phyloP scores from a whole-genome alignment of 1,140 invertebrate species.

The Drosophila ananassae region DNA sequence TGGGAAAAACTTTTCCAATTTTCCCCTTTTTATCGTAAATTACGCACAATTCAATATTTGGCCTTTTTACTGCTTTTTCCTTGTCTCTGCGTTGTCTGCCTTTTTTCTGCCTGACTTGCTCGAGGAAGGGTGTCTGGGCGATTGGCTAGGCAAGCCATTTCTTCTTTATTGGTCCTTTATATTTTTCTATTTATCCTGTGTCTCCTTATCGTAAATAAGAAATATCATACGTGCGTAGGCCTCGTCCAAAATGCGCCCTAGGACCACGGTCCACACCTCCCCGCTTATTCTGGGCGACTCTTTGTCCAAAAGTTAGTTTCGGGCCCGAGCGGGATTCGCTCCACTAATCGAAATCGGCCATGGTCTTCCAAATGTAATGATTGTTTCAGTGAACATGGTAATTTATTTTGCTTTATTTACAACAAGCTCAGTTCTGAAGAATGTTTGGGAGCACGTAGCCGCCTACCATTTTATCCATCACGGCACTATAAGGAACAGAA shows the following conservation, averaged over 20 bases:
- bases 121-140: neutral
- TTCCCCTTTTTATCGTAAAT: constrained; percentile 84
- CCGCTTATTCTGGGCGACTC: constrained; percentile 34
- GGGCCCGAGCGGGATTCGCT: constrained; percentile 13
- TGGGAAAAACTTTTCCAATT: constrained; percentile 80
- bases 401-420: constrained; percentile 76
- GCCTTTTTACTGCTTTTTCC: constrained; percentile 73
- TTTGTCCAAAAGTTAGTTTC: constrained; percentile 71
- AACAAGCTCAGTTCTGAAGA: constrained; percentile 13
- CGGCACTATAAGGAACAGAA: neutral
- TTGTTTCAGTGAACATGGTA: constrained; percentile 71
- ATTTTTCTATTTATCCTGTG: constrained; percentile 76
- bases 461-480: neutral
- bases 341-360: constrained; percentile 67
- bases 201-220: constrained; percentile 83
- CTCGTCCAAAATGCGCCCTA: constrained; percentile 27
- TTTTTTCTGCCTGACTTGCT: constrained; percentile 77
- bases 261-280: neutral
- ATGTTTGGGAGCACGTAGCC: neutral
- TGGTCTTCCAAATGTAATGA: constrained; percentile 66
- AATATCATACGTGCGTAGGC: constrained; percentile 80
- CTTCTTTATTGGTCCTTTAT: constrained; percentile 58
- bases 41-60: constrained; percentile 83
- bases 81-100: constrained; percentile 67
- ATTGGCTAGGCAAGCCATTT: constrained; percentile 33